These are phyloP conservation scores for Hydropsyche betteni DNA, from an alignment of 2,888 invertebrate genomes.

Conservation along the genomic window DNA sequence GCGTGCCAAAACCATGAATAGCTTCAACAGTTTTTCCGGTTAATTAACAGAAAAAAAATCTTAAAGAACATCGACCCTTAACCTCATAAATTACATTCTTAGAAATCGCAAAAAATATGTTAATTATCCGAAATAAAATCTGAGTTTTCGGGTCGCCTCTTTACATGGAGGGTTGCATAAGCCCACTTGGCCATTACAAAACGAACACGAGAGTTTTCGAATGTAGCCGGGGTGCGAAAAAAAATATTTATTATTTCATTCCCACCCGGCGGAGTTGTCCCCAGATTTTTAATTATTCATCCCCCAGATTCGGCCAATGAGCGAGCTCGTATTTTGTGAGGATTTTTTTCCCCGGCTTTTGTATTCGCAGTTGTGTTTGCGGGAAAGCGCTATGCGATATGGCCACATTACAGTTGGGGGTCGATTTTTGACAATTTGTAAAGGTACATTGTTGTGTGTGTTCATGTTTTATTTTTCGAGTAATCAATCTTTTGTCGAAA, in stretches of 20 bases:
- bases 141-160: conserved; percentile 24
- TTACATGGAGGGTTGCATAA: conserved; percentile 22
- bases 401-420: conserved; percentile 42
- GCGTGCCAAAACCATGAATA: background rate
- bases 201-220: conserved; percentile 40
- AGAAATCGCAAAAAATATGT: background rate
- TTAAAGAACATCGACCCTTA: no score
- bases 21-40: no score
- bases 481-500: no score
- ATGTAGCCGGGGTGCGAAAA: conserved; percentile 43
- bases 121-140: conserved; percentile 8
- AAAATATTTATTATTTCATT: conserved; percentile 28
- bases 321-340: background rate
- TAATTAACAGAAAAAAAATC: no score
- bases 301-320: conserved; percentile 17
- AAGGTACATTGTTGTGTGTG: no score
- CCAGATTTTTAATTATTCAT: conserved; percentile 36
- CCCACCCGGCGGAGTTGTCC: background rate
- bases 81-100: no score
- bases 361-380: conserved; percentile 31
- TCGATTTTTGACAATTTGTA: background rate
- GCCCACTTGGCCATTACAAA: conserved; percentile 44
- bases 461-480: no score
- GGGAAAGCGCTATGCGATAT: conserved; percentile 47
- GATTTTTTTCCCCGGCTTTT: background rate